Evolutionary conservation across 2,113 vertebrate genomes (phyloP), one percentile per base, ranked within the genome.

Genomic region (Ammodytes dubius): DNA sequence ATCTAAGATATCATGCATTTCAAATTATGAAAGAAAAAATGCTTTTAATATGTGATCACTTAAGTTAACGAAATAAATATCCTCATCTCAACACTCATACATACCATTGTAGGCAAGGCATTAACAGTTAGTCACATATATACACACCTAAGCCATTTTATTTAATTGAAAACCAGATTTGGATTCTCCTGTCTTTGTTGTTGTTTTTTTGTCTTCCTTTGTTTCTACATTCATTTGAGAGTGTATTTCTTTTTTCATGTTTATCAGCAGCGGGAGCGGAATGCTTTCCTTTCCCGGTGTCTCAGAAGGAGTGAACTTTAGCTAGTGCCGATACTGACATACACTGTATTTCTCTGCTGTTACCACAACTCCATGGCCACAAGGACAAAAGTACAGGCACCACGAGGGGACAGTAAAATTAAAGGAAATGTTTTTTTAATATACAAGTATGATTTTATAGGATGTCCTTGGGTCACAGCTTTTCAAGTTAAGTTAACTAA

Each of bases 241-340:
- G 68, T 59, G 42, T 57, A 45, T n/a, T 1, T 15, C 2, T 45
- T 3, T 35, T 4, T 3, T 11, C 40, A 13, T 67, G 8, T 69
- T 50, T 61, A 14, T 49, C 43, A 17, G 58, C 12, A 56, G 40
- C 0, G n/a, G 67, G 40, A 63, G n/a, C n/a, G n/a, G 37, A 39
- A 72, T 17, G 12, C 14, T 74, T 3, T 64, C 47, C 27, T 61
- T 43, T 79, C 43, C 42, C 14, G 9, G n/a, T 52, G 12, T 63
- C 61, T 83, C 70, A 50, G 43, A 67, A 53, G 46, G 50, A 73
- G 46, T 72, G 49, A 84, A 79, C 49, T 79, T 73, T 8, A 58
- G 45, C 27, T 15, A 39, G 47, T 63, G 61, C 72, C 7, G 3
- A 52, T 47, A 61, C 3, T 37, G n/a, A 52, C 35, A 27, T 39